Conservation (phyloP, 2,888 invertebrate species). For the Taphrorychus bicolor region DNA sequence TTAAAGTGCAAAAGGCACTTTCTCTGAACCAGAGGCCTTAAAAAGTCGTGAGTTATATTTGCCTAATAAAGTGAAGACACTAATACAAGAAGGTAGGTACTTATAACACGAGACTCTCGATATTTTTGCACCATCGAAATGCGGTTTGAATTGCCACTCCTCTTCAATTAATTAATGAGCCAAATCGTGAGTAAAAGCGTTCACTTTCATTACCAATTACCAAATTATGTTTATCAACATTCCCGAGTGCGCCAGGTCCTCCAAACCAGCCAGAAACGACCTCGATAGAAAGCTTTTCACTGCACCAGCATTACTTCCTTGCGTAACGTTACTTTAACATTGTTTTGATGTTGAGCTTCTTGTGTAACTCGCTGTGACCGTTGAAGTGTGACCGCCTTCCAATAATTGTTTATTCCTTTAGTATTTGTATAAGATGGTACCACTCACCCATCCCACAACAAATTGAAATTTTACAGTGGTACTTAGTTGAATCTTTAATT, state of each 20-base stretch:
- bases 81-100: too few species aligned
- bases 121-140: too few species aligned
- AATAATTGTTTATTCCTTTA: neutral
- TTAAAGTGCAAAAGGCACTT: too few species aligned
- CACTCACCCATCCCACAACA: too few species aligned
- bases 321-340: conserved; percentile 25
- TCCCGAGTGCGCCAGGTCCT: conserved; percentile 9
- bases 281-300: conserved; percentile 38
- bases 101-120: too few species aligned
- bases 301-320: conserved; percentile 14
- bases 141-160: neutral
- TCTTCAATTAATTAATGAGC: neutral
- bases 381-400: neutral
- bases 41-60: too few species aligned
- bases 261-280: conserved; percentile 16
- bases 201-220: neutral
- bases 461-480: too few species aligned
- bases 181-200: neutral
- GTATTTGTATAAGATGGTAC: too few species aligned
- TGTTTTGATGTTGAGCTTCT: conserved; percentile 29
- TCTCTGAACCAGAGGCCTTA: too few species aligned
- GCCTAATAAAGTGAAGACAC: too few species aligned
- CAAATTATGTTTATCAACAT: neutral
- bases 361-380: conserved; percentile 14
- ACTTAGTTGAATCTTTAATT: neutral